Conservation (phyloP, 2,113 vertebrate genomes). For the Sakesphorus luctuosus region DNA sequence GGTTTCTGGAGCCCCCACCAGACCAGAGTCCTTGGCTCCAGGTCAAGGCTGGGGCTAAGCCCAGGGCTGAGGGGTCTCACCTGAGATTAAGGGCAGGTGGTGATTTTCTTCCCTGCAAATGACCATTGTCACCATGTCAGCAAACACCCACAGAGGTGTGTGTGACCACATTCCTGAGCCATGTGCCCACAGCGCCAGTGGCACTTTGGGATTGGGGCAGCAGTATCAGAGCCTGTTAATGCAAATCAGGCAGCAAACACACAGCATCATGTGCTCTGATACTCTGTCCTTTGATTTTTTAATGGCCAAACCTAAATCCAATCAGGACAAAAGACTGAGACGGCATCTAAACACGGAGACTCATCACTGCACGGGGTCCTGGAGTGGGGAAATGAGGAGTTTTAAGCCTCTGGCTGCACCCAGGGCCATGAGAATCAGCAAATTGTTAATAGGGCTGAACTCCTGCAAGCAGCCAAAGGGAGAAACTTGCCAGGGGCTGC, state of each 20-base stretch:
- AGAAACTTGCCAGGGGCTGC: neutral
- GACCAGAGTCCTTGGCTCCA: neutral
- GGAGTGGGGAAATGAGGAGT: constrained; percentile 56
- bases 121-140: neutral
- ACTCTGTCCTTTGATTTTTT: neutral
- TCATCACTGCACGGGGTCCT: neutral
- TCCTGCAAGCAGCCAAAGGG: neutral
- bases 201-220: neutral
- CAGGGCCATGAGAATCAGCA: constrained; percentile 59
- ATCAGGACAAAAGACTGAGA: neutral
- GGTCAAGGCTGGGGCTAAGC: neutral
- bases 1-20: neutral
- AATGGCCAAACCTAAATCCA: neutral
- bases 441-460: constrained; percentile 50
- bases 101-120: neutral
- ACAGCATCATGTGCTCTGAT: neutral
- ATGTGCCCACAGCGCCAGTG: accelerated
- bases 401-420: constrained; percentile 69
- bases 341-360: neutral
- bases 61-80: accelerated
- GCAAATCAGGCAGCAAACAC: neutral
- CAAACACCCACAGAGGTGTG: neutral
- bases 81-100: neutral
- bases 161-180: neutral
- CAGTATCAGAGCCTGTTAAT: neutral